Base-by-base conservation (phyloP, 2,888 invertebrate species). In the Tyria jacobaeae region DNA sequence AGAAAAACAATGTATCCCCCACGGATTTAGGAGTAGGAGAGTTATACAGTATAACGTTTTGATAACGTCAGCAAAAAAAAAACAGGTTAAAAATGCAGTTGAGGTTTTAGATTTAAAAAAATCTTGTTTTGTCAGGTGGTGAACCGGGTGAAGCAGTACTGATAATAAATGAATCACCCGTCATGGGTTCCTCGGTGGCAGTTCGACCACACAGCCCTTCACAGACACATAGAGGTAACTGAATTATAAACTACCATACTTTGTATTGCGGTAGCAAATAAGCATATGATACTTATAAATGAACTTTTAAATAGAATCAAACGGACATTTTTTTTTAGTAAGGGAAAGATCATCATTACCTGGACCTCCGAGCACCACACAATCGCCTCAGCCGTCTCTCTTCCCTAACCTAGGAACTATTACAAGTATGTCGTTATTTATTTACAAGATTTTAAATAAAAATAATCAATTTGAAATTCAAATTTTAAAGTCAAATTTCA, bases 121-220 rank as follows among this genome's bases (percentile, higher is more conserved):
- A n/a, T n/a, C n/a, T 1, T 5, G 34, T 44, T 70, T 66, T 0
- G 1, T n/a, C 71, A 94, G 94, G 89, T 57, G 94, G 94, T 0
- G 94, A 94, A 67, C 94, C 94, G 0, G 94, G 93, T 0, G 94
- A 94, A 55, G 94, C 94, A 0, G 94, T 94, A 6, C 93, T 94
- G 6, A 94, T 94, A n/a, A 94, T 94, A 60, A 94, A 94, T 69
- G 94, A 94, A 52, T 89, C 92, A 0, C 93, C 94, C 0, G 74
- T 89, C 10, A 82, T 90, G 67, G 86, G 88, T 0, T 83, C 89
- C 0, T 78, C 89, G 0, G 92, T 92, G 0, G 80, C 92, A 0
- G 90, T 90, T 1, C 66, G 93, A 0, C 90, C 93, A 0, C 93
- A 93, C 66, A 92, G 93, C 57, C 93, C 93, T 0, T 91, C 92